phyloP scores from a whole-genome alignment of 2,888 invertebrate species.

The Cantharis lateralis region DNA sequence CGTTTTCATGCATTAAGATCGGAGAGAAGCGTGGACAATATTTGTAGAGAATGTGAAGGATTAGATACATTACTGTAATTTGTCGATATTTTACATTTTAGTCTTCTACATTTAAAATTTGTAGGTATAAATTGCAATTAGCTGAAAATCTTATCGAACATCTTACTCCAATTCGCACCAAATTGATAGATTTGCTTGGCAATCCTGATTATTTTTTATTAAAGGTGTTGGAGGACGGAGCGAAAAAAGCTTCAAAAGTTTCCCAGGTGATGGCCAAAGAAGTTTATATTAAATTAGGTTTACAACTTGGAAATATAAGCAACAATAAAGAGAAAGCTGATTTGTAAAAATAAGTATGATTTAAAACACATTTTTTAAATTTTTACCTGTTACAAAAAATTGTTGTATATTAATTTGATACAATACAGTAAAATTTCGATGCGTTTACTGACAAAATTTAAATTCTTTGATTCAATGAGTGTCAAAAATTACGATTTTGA shows the following conservation, averaged over 20 bases:
- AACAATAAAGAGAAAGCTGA: not conserved
- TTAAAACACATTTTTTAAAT: not conserved
- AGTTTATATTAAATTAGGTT: conserved; percentile 62
- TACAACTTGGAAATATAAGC: not conserved
- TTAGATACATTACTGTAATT: conserved; percentile 75
- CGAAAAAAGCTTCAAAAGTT: conserved; percentile 60
- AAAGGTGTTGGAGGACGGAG: conserved; percentile 64
- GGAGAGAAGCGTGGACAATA: conserved; percentile 68
- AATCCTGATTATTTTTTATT: conserved; percentile 68
- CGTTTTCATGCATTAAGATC: conserved; percentile 78
- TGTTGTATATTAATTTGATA: too few species aligned
- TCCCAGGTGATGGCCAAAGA: conserved; percentile 63
- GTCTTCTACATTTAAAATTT: conserved; percentile 9
- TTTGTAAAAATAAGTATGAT: not conserved
- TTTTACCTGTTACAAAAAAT: too few species aligned
- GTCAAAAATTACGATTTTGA: too few species aligned
- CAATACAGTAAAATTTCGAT: too few species aligned
- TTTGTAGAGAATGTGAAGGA: conserved; percentile 66
- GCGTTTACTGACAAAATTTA: too few species aligned
- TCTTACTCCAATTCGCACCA: conserved; percentile 70
- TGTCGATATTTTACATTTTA: not conserved
- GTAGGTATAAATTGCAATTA: conserved; percentile 71
- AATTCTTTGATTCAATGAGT: too few species aligned
- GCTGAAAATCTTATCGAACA: conserved; percentile 74
- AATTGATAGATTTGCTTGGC: conserved; percentile 61